Evolutionary conservation across 1,140 invertebrate species (phyloP).

Genomic region (Lepidurus apus): DNA sequence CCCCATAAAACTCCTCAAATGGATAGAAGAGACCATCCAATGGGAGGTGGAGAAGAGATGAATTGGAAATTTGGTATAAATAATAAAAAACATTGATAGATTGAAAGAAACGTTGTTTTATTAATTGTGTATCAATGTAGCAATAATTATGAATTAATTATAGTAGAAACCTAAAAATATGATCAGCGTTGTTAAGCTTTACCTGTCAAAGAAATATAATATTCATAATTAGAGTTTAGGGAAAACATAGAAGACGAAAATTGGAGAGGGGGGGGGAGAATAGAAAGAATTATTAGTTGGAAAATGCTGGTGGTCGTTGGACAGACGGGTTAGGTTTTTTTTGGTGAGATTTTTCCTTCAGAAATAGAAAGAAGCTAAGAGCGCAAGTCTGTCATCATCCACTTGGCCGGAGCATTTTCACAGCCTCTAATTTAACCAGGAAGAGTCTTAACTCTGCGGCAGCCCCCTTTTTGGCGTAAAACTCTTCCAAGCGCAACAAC

Average conservation of each 20-base stretch:
- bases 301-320: neutral
- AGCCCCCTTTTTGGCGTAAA: neutral
- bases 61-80: too few species aligned
- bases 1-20: too few species aligned
- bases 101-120: too few species aligned
- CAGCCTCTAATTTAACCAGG: neutral
- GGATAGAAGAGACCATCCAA: too few species aligned
- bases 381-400: neutral
- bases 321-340: neutral
- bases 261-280: neutral
- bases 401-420: constrained; percentile 13
- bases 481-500: neutral
- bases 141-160: too few species aligned
- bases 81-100: too few species aligned
- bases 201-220: neutral
- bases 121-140: too few species aligned
- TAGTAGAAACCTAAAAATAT: neutral
- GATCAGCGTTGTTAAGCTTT: neutral
- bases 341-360: neutral
- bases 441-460: neutral
- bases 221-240: neutral
- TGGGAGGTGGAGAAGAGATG: too few species aligned
- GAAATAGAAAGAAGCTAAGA: neutral
- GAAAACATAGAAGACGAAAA: neutral
- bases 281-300: neutral